Percentiles rank a stretch among this genome's conserved stretches.
Evolutionary conservation across 2,888 invertebrate species (phyloP).

Genomic region (Synanthedon formicaeformis): DNA sequence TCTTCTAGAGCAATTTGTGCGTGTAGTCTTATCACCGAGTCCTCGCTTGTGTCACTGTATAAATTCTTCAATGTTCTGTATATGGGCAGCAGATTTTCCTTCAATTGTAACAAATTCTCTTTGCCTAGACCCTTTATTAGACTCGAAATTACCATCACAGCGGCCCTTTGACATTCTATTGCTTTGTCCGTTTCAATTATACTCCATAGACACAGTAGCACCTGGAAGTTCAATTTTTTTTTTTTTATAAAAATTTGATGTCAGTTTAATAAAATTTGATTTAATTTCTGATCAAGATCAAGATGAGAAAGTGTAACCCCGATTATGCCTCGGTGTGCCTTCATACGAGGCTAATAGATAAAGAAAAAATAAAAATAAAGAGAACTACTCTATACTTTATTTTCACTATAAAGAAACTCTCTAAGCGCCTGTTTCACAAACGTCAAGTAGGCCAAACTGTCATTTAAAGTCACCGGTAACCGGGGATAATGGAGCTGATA

Average conservation of each 20-base stretch:
- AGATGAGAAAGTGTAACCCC: too few relatives aligned
- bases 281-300: too few relatives aligned
- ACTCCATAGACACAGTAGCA: conserved; percentile 77
- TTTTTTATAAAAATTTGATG: too few relatives aligned
- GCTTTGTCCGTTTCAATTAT: conserved; percentile 78
- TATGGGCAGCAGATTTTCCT: conserved; percentile 75
- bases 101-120: conserved; percentile 75
- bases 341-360: too few relatives aligned
- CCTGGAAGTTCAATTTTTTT: conserved; percentile 51
- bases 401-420: conserved; percentile 2
- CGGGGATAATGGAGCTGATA: too few relatives aligned
- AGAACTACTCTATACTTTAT: too few relatives aligned
- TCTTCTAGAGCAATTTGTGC: conserved; percentile 83
- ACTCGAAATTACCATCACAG: conserved; percentile 80
- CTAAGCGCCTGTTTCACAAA: too few relatives aligned
- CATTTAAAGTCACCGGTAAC: too few relatives aligned
- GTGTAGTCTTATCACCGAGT: conserved; percentile 76
- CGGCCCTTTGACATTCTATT: conserved; percentile 81
- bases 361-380: too few relatives aligned
- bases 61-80: conserved; percentile 78
- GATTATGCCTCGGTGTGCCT: too few relatives aligned
- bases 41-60: conserved; percentile 74
- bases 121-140: conserved; percentile 80
- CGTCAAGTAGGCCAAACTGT: too few relatives aligned
- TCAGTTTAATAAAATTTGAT: too few relatives aligned